Evolutionary conservation across 2,797 vertebrate genomes (phyloP).

Genomic region (Notolepis coatsorum): DNA sequence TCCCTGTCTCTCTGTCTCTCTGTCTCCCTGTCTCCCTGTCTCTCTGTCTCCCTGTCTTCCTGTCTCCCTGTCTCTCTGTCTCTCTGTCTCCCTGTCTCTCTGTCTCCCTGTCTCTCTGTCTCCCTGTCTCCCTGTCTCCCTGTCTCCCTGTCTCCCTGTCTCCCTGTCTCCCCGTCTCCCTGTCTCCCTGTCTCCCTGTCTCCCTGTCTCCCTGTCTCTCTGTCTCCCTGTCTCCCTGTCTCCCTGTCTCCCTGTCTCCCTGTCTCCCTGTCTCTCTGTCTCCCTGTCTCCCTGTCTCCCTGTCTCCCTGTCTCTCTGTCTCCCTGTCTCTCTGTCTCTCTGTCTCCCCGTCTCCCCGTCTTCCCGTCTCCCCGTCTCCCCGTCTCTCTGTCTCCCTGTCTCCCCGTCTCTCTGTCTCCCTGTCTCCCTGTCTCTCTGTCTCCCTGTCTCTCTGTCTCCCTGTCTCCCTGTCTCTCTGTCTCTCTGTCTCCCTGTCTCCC

Average conservation of each 20-base stretch:
- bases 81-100: slow-evolving; percentile 40
- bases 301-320: slow-evolving; percentile 46
- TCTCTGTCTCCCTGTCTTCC: slow-evolving; percentile 44
- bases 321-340: slow-evolving; percentile 37
- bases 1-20: slow-evolving; percentile 44
- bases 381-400: slow-evolving; percentile 49
- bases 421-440: slow-evolving; percentile 40
- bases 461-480: slow-evolving; percentile 42
- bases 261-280: slow-evolving; percentile 42
- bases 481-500: slow-evolving; percentile 44
- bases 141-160: slow-evolving; percentile 49
- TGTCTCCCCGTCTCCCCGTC: slow-evolving; percentile 49
- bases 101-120: slow-evolving; percentile 45
- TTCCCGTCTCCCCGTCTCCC: slow-evolving; percentile 34
- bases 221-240: slow-evolving; percentile 40
- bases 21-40: slow-evolving; percentile 42
- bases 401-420: slow-evolving; percentile 43
- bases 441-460: slow-evolving; percentile 44
- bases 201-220: slow-evolving; percentile 44
- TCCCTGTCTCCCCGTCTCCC: slow-evolving; percentile 29
- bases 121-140: slow-evolving; percentile 37
- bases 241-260: slow-evolving; percentile 44
- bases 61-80: slow-evolving; percentile 46
- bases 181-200: slow-evolving; percentile 49
- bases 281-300: slow-evolving; percentile 44